A percentile compares a stretch with the other conserved stretches of the same genome.
These are phyloP conservation scores for Hirundichthys speculiger DNA, from an alignment of 2,113 vertebrate genomes.

Conservation along the genomic window DNA sequence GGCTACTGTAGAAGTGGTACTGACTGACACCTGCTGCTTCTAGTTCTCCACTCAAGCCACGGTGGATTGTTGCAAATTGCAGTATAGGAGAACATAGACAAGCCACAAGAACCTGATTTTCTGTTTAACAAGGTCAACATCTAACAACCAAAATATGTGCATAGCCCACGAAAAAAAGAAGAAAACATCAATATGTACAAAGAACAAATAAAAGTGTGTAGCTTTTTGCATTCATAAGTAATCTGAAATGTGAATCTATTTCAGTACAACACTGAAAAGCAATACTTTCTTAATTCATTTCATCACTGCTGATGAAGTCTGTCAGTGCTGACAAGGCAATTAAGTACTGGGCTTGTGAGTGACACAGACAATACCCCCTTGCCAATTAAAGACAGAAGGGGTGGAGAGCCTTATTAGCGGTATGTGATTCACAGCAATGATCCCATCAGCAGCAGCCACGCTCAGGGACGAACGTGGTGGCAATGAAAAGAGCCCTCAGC, in stretches of 20 bases:
- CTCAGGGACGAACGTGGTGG: slow-evolving; percentile 19
- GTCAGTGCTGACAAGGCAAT: slow-evolving; percentile 24
- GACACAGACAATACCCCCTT: slow-evolving; percentile 14
- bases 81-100: not conserved
- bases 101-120: not conserved
- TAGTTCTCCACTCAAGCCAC: not conserved
- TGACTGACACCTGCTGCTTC: not conserved
- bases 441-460: slow-evolving; percentile 52
- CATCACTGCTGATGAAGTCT: slow-evolving; percentile 12
- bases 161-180: not conserved
- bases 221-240: not conserved
- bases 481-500: slow-evolving; percentile 30
- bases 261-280: not conserved
- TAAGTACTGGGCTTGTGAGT: slow-evolving; percentile 27
- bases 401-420: slow-evolving; percentile 43
- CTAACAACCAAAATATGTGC: not conserved
- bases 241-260: not conserved
- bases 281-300: not conserved
- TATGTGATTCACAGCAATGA: slow-evolving; percentile 45
- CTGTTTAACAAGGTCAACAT: not conserved
- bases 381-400: slow-evolving; percentile 35
- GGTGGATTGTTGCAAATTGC: not conserved
- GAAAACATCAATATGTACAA: not conserved
- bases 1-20: not conserved
- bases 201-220: not conserved